Conservation (phyloP, 2,113 vertebrate genomes). For the Sula dactylatra region DNA sequence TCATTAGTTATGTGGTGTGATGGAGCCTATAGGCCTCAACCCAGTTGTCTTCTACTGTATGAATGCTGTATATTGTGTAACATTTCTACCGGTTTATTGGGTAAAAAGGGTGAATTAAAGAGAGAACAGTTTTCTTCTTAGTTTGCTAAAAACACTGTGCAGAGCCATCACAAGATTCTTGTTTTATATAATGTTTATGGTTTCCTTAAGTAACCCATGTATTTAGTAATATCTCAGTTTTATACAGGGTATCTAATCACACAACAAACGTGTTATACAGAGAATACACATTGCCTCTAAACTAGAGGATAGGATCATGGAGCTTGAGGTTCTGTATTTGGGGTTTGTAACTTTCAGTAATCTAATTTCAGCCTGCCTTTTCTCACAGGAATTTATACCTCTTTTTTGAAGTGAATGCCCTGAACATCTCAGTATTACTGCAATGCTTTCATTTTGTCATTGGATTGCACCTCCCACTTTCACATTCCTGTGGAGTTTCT, state of each 20-base stretch:
- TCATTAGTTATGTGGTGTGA: background rate
- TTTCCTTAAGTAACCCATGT: background rate
- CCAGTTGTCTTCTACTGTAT: background rate
- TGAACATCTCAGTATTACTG: background rate
- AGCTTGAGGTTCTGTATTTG: background rate
- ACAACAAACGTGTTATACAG: accelerated
- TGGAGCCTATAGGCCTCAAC: background rate
- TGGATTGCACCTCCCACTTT: background rate
- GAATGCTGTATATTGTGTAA: background rate
- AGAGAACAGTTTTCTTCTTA: background rate
- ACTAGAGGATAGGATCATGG: background rate
- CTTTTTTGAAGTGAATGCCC: background rate
- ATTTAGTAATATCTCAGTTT: background rate
- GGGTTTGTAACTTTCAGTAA: background rate
- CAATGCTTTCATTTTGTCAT: background rate
- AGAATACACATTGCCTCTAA: background rate
- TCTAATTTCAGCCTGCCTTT: background rate
- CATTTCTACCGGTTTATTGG: background rate
- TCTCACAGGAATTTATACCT: background rate
- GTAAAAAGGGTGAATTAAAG: background rate
- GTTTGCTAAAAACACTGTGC: background rate
- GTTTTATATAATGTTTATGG: background rate
- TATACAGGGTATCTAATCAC: background rate
- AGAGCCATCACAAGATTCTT: background rate
- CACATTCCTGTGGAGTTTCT: background rate